These are phyloP conservation scores for Peromyscus melanophrys DNA, from an alignment of 2,797 vertebrate species.

Conservation along the genomic window DNA sequence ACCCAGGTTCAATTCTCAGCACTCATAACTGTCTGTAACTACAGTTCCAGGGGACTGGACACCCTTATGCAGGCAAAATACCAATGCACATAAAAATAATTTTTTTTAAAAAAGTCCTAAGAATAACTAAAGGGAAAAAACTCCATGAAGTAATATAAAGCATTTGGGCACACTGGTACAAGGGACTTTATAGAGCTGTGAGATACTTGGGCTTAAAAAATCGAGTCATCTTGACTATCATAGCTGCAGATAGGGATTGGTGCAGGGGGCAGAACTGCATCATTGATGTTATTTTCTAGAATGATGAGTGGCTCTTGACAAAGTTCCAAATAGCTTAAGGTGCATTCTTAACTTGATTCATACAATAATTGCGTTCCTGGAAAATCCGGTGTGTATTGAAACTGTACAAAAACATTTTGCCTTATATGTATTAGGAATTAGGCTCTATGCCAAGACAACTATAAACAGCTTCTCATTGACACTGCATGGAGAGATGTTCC, in stretches of 20 bases:
- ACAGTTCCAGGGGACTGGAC: no score
- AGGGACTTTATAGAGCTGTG: background rate
- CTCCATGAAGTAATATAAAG: background rate
- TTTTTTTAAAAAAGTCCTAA: background rate
- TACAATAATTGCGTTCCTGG: constrained; percentile 12
- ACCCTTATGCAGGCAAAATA: no score
- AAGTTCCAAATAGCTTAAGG: constrained; percentile 13
- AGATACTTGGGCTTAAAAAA: constrained; percentile 1
- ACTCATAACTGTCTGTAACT: no score
- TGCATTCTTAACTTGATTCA: constrained; percentile 29
- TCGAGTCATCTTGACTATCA: background rate
- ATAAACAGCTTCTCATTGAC: constrained; percentile 9
- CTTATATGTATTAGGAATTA: background rate
- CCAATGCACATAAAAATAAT: no score
- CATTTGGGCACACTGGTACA: background rate
- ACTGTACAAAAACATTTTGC: constrained; percentile 9
- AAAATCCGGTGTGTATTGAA: constrained; percentile 47
- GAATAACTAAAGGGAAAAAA: constrained; percentile 36
- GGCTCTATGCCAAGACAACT: background rate
- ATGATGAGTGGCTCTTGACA: constrained; percentile 17
- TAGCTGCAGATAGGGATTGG: background rate
- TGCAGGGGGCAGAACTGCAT: background rate
- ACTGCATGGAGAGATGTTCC: background rate
- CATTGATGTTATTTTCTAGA: constrained; percentile 41
- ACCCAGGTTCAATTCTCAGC: no score